These are phyloP conservation scores for Agonopterix subpropinquella DNA, from an alignment of 2,888 invertebrate species.

Conservation along the genomic window DNA sequence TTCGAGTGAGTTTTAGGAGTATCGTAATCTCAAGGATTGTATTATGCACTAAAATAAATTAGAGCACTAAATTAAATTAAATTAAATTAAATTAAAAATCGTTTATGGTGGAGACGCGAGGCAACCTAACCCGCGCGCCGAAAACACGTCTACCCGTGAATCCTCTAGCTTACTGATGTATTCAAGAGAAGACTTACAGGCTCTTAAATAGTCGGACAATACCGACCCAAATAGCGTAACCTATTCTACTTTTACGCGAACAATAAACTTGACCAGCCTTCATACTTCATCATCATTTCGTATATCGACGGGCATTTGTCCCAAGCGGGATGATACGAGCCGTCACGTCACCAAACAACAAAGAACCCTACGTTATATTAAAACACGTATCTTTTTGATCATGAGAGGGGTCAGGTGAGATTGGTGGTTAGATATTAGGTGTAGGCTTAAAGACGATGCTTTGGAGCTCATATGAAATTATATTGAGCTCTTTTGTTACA, in stretches of 20 bases:
- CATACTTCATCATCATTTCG: slow-evolving; percentile 28
- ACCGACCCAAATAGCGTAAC: no score
- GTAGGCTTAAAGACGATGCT: slow-evolving; percentile 20
- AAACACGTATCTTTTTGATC: not conserved
- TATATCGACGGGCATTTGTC: slow-evolving; percentile 26
- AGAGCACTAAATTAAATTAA: no score
- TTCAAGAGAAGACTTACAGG: no score
- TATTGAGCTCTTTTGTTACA: slow-evolving; percentile 31
- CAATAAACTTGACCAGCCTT: slow-evolving; percentile 6
- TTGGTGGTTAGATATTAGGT: slow-evolving; percentile 19
- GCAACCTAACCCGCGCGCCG: no score
- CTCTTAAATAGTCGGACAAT: no score
- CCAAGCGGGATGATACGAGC: slow-evolving; percentile 9
- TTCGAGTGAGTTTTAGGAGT: no score
- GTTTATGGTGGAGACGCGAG: no score
- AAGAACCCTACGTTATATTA: slow-evolving; percentile 6
- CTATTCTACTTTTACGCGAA: not conserved
- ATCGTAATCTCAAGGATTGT: no score
- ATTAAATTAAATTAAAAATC: no score
- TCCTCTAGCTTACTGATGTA: no score
- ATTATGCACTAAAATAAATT: no score
- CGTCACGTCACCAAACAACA: slow-evolving; percentile 7
- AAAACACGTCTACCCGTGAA: no score
- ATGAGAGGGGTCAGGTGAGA: slow-evolving; percentile 15
- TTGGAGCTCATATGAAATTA: slow-evolving; percentile 28